phyloP scores from a whole-genome alignment of 2,113 vertebrate species.

The Chloebia gouldiae region DNA sequence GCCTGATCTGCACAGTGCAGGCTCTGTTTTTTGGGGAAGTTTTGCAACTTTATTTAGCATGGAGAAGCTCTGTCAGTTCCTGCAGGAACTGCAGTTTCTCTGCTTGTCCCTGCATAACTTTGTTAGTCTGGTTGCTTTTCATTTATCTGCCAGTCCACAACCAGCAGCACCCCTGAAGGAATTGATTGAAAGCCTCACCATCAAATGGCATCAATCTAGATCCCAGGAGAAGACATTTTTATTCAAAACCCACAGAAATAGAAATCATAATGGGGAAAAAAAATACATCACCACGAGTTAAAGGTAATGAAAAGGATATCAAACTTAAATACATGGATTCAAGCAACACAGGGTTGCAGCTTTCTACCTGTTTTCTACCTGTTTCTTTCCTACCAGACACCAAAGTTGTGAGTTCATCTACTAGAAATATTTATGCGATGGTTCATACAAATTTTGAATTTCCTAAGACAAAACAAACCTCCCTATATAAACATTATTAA shows the following conservation, averaged over 20 bases:
- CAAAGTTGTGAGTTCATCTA: background rate
- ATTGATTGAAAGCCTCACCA: background rate
- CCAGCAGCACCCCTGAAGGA: background rate
- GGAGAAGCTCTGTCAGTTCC: background rate
- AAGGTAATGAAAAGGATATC: background rate
- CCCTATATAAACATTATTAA: background rate
- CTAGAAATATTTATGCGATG: background rate
- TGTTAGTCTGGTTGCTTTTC: background rate
- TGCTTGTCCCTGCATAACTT: background rate
- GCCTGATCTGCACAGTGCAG: background rate
- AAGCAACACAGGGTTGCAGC: background rate
- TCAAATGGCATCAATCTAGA: background rate
- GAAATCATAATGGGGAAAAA: background rate
- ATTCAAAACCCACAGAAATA: background rate
- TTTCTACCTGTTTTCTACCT: background rate
- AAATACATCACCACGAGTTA: background rate
- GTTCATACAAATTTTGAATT: background rate
- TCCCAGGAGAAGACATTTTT: background rate
- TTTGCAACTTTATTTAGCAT: background rate
- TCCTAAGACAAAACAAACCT: background rate
- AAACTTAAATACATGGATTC: background rate
- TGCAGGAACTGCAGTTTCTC: background rate
- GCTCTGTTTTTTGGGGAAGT: background rate
- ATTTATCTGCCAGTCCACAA: background rate
- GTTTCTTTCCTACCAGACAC: background rate